These are phyloP conservation scores for Orchesella cincta DNA, from an alignment of 1,140 invertebrate species.

Conservation along the genomic window DNA sequence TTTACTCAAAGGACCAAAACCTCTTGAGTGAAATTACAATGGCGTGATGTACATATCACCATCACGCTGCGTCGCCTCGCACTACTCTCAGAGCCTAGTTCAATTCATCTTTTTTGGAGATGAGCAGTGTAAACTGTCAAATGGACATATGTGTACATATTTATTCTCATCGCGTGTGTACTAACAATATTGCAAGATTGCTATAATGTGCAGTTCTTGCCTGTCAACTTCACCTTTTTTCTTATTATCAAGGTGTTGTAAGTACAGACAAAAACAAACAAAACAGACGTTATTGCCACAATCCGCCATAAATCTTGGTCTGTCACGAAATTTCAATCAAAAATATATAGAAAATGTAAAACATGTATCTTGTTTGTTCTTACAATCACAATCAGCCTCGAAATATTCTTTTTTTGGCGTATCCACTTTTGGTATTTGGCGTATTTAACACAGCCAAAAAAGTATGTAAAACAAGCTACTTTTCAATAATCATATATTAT, in stretches of 20 bases:
- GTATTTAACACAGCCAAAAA: not conserved
- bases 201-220: not conserved
- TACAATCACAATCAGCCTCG: not conserved
- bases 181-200: too few relatives aligned
- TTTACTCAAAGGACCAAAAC: too few relatives aligned
- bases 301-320: not conserved
- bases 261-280: not conserved
- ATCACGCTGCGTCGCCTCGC: too few relatives aligned
- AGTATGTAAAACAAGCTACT: not conserved
- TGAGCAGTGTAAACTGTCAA: not conserved
- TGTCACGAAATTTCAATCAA: not conserved
- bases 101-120: not conserved
- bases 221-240: not conserved
- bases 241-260: not conserved
- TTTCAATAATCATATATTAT: not conserved
- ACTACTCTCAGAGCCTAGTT: too few relatives aligned
- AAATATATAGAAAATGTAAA: not conserved
- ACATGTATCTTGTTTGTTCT: not conserved
- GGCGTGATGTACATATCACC: too few relatives aligned
- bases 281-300: not conserved
- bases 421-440: not conserved
- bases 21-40: too few relatives aligned
- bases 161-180: not conserved
- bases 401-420: not conserved
- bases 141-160: not conserved